Percentiles rank a stretch among this genome's conserved stretches.
Evolutionary conservation across 2,888 invertebrate genomes (phyloP).

Genomic region (Patella pellucida): DNA sequence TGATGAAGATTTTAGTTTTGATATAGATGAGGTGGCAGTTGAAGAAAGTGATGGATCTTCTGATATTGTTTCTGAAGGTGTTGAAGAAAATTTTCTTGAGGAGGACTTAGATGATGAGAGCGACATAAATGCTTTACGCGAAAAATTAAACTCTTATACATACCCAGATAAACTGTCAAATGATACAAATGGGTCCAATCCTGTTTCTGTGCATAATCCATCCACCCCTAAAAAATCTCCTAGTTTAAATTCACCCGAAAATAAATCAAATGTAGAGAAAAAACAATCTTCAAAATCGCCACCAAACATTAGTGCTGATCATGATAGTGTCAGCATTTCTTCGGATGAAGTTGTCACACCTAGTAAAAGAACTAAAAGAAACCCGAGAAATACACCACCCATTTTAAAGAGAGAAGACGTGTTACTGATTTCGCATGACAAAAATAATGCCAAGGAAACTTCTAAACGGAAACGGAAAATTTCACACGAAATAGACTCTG

Average conservation of each 20-base stretch:
- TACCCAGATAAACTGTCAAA: no score
- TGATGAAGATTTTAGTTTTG: conserved; percentile 18
- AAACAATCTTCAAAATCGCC: neutral
- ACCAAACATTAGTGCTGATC: neutral
- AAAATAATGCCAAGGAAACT: neutral
- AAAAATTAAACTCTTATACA: neutral
- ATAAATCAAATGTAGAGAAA: neutral
- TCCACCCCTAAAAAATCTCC: neutral
- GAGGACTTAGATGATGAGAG: conserved; percentile 14
- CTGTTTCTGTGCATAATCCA: neutral
- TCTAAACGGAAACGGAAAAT: neutral
- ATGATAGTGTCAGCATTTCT: neutral
- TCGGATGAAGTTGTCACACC: neutral
- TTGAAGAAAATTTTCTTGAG: neutral
- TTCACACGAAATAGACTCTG: neutral
- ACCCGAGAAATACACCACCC: conserved; percentile 13
- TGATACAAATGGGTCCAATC: no score
- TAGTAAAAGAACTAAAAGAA: conserved; percentile 8
- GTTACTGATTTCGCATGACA: neutral
- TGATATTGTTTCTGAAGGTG: neutral
- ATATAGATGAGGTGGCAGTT: conserved; percentile 21
- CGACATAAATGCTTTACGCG: neutral
- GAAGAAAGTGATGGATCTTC: conserved; percentile 20
- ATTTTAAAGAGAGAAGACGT: conserved; percentile 12
- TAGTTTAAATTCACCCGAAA: neutral